A percentile compares a stretch with the other conserved stretches of the same genome.
phyloP scores from a whole-genome alignment of 2,113 vertebrate genomes.

The Corythornis madagascariensis region DNA sequence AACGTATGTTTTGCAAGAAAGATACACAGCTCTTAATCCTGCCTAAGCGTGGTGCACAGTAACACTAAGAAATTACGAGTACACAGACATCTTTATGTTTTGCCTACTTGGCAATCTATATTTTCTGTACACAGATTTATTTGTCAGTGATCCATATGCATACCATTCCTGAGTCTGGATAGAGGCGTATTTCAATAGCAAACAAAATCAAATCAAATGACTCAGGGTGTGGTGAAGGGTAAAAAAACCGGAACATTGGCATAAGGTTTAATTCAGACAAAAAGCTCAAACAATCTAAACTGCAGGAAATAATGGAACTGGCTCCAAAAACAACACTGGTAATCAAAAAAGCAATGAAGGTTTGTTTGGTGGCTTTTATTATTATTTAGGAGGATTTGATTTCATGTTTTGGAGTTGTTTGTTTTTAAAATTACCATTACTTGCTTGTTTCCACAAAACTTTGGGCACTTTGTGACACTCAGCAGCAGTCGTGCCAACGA shows the following conservation, averaged over 20 bases:
- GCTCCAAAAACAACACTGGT: neutral
- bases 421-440: neutral
- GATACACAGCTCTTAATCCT: slow-evolving; percentile 9
- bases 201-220: neutral
- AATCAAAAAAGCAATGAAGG: neutral
- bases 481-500: neutral
- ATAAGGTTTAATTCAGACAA: neutral
- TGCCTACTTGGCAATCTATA: slow-evolving; percentile 50
- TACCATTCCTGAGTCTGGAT: neutral
- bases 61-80: neutral
- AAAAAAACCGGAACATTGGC: neutral
- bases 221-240: neutral
- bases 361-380: neutral
- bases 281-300: neutral
- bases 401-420: neutral
- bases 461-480: neutral
- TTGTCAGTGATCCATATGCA: slow-evolving; percentile 44
- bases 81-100: slow-evolving; percentile 43
- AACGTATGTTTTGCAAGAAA: neutral
- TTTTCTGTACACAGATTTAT: slow-evolving; percentile 57
- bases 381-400: neutral
- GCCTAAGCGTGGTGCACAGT: neutral
- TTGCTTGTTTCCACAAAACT: neutral
- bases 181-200: neutral
- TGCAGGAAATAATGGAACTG: neutral